A percentile compares a stretch with the other conserved stretches of the same genome.
These are phyloP conservation scores for Agrochola litura DNA, from an alignment of 2,888 invertebrate genomes.

Conservation along the genomic window DNA sequence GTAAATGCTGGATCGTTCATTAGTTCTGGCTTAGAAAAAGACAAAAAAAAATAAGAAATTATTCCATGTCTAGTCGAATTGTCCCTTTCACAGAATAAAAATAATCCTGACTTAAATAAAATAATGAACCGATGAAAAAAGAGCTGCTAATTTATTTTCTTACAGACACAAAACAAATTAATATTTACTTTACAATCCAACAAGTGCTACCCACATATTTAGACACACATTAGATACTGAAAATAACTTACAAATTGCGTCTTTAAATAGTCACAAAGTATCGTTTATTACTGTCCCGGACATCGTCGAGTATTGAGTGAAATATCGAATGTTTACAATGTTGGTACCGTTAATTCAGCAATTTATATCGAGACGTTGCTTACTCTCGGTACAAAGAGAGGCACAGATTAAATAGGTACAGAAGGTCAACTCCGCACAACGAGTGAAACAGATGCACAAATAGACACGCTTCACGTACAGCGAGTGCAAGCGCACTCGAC, in stretches of 20 bases:
- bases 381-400: conserved; percentile 44
- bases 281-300: conserved; percentile 52
- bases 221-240: conserved; percentile 19
- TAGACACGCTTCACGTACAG: no score
- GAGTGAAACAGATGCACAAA: not conserved
- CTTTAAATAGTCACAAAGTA: conserved; percentile 55
- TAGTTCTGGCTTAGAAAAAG: no score
- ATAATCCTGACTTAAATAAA: no score
- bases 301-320: conserved; percentile 57
- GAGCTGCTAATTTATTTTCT: not conserved
- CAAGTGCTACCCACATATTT: conserved; percentile 8
- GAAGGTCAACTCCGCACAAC: conserved; percentile 3
- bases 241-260: conserved; percentile 54
- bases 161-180: not conserved
- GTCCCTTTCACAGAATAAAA: no score
- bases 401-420: not conserved
- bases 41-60: no score
- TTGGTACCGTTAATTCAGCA: conserved; percentile 58
- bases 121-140: no score
- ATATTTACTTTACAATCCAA: conserved; percentile 1
- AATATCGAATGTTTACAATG: conserved; percentile 63
- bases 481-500: not conserved
- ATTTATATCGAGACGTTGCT: conserved; percentile 54
- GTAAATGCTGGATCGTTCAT: no score
- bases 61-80: no score